Evolutionary conservation across 2,113 vertebrate genomes (phyloP).

Genomic region (Scopus umbretta): DNA sequence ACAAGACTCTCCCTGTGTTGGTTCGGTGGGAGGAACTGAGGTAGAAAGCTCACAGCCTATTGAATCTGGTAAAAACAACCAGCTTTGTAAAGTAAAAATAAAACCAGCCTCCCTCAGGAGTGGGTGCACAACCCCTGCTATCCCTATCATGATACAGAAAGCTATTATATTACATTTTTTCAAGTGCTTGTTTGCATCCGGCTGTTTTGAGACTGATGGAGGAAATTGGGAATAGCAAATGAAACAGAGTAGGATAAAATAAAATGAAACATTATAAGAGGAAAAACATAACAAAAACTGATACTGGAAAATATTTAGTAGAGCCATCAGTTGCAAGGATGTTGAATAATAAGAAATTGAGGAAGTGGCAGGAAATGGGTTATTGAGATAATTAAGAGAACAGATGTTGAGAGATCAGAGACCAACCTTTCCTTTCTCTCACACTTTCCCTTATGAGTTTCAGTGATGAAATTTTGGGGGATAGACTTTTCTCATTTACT

Average conservation of each 20-base stretch:
- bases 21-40: neutral
- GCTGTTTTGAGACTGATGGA: neutral
- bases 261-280: neutral
- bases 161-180: neutral
- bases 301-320: neutral
- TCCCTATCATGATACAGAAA: neutral
- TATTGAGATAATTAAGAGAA: neutral
- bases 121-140: neutral
- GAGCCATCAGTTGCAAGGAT: neutral
- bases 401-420: neutral
- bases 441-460: neutral
- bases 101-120: neutral
- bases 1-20: neutral
- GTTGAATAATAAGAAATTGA: neutral
- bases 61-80: neutral
- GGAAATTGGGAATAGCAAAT: neutral
- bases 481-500: neutral
- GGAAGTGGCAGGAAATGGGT: neutral
- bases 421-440: neutral
- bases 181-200: neutral
- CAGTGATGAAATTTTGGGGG: neutral
- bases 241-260: neutral
- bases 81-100: neutral
- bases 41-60: neutral
- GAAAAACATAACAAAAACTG: neutral